Percentiles rank a stretch among this genome's conserved stretches.
Conservation (phyloP, 2,797 vertebrate genomes). For the Merluccius polli region DNA sequence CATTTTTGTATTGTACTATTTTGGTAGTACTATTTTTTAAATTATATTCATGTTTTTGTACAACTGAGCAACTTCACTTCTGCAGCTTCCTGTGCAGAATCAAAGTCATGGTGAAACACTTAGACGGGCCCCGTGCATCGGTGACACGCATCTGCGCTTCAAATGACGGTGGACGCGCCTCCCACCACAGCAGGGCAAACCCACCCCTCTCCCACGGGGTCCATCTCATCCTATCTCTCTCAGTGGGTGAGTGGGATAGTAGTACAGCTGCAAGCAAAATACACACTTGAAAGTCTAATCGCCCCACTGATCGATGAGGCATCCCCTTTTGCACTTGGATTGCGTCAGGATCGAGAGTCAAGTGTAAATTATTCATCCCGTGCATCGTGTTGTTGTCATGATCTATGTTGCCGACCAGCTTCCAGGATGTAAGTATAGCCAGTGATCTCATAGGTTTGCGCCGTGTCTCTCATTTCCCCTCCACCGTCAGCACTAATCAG, state of each 20-base stretch:
- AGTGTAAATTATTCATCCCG: conserved; percentile 46
- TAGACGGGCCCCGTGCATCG: conserved; percentile 30
- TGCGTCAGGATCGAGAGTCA: conserved; percentile 21
- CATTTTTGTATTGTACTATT: background rate
- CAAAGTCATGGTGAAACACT: conserved; percentile 40
- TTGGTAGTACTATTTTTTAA: background rate
- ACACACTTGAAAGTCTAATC: conserved; percentile 37
- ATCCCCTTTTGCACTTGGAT: conserved; percentile 1
- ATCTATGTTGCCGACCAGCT: conserved; percentile 24
- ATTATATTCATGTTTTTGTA: conserved; percentile 21
- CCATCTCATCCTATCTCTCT: background rate
- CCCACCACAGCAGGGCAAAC: background rate
- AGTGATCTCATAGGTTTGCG: no score
- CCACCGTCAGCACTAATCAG: conserved; percentile 12
- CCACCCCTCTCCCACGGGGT: conserved; percentile 5
- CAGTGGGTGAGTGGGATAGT: conserved; percentile 5
- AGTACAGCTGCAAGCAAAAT: conserved; percentile 20
- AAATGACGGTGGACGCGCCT: conserved; percentile 34
- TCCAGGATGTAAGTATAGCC: no score
- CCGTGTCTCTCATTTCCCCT: conserved; percentile 10
- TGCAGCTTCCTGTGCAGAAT: conserved; percentile 30
- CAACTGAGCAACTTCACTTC: conserved; percentile 28
- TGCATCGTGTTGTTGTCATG: conserved; percentile 31
- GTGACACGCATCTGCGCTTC: conserved; percentile 22
- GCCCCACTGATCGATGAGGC: conserved; percentile 31